phyloP scores from a whole-genome alignment of 2,888 invertebrate species.

The Caenorhabditis drosophilae region DNA sequence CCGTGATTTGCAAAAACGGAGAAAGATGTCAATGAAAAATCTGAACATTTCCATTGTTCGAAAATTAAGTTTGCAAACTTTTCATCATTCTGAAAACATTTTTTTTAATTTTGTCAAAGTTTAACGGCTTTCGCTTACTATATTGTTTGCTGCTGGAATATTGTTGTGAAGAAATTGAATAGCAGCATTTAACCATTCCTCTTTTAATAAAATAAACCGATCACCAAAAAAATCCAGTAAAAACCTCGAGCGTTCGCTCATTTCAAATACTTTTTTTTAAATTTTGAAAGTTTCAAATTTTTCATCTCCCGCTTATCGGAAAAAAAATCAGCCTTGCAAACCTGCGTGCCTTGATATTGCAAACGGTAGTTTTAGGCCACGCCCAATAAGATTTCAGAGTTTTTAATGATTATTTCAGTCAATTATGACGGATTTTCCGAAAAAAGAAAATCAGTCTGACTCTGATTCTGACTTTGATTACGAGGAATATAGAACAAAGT shows the following conservation, averaged over 20 bases:
- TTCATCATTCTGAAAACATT: conserved; percentile 14
- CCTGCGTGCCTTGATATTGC: no score
- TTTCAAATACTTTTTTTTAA: no score
- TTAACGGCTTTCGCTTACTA: conserved; percentile 8
- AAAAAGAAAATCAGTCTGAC: no score
- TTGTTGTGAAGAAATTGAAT: conserved; percentile 12
- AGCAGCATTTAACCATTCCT: conserved; percentile 18
- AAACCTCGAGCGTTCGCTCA: conserved; percentile 14
- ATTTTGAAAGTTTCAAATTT: no score
- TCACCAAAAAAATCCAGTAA: conserved; percentile 20
- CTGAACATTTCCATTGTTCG: conserved; percentile 30
- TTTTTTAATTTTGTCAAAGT: background rate
- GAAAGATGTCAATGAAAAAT: conserved; percentile 12
- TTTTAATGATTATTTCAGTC: no score
- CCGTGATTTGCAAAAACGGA: conserved; percentile 24
- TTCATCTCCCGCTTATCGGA: no score
- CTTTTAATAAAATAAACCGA: conserved; percentile 25
- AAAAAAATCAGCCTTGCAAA: no score
- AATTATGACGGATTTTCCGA: no score
- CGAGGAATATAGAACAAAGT: conserved; percentile 17
- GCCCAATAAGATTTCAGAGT: no score
- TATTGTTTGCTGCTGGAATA: conserved; percentile 3
- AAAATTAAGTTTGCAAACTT: conserved; percentile 23
- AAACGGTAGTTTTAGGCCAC: no score
- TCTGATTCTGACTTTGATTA: background rate